Base-by-base conservation (phyloP, 2,113 vertebrate species). In the Triplophysa siluroides region DNA sequence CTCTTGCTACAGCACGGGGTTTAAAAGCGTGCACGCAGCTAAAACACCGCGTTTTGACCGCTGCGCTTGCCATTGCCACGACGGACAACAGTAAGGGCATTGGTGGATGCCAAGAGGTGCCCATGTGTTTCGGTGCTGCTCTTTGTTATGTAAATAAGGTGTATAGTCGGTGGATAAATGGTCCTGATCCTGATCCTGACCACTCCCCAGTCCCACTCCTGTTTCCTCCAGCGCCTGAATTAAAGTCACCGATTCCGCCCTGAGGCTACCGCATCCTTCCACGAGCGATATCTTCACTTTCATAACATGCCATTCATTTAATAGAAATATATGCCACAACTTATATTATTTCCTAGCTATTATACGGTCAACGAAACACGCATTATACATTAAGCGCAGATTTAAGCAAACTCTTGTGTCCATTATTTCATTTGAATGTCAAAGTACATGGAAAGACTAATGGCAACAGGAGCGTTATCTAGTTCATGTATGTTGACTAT, bases 141-240 rank as follows among this genome's bases (percentile, higher is more conserved):
- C 88, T 90, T 90, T 91, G 88, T 92, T 85, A 89, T 91, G 89
- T 78, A 89, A 90, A 92, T 90, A 62, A 76, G 64, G 62, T 54
- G 69, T 83, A 70, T 84, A 65, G 68, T 84, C 72, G 76, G 65
- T 84, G 77, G 72, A 58, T 79, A 71, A 70, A 67, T 87, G 63
- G 10, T 52, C 38, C 21, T 60, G 58, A 78, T 67, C 76, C 64
- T 87, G 63, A 8, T 52, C 38, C 21, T 60, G 58, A 78, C 69
- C 76, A 79, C 82, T 85, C 47, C 61, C 52, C 76, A 65, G 29
- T 29, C 24, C 56, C 43, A 45, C 11, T 12, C 78, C 62, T 11
- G 24, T 50, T 67, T 73, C 52, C 33, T 77, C 70, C 70, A 23
- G 58, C 54, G 52, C 74, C 60, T 69, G 38, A 70, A 78, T 60